Evolutionary conservation across 2,113 vertebrate genomes (phyloP).

Genomic region (Physeter macrocephalus): DNA sequence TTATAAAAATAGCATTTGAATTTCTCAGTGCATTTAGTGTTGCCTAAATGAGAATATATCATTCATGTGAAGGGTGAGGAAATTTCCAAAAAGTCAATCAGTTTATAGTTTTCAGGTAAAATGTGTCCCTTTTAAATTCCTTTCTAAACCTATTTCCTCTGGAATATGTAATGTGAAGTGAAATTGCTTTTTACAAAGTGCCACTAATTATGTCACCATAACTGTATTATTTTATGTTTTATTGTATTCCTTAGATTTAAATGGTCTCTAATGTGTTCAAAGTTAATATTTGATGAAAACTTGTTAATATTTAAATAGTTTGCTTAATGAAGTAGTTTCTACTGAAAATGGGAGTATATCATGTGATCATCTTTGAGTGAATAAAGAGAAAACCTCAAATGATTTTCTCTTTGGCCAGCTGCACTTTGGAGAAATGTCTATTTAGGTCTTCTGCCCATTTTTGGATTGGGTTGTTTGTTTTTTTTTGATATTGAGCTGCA

Average conservation of each 20-base stretch:
- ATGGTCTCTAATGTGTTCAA: slow-evolving; percentile 15
- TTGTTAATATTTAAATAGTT: slow-evolving; percentile 40
- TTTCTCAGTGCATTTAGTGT: neutral
- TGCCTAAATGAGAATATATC: neutral
- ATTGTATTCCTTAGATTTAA: neutral
- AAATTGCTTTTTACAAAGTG: slow-evolving; percentile 26
- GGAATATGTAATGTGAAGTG: neutral
- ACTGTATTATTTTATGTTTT: slow-evolving; percentile 18
- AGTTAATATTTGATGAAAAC: slow-evolving; percentile 59
- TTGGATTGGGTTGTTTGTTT: neutral
- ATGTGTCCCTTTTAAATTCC: neutral
- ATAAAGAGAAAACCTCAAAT: neutral
- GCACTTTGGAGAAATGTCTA: neutral
- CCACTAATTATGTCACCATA: neutral
- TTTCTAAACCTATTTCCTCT: neutral
- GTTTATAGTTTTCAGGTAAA: neutral
- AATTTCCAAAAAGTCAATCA: neutral
- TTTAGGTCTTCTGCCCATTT: too few species aligned
- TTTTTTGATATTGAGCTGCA: too few species aligned
- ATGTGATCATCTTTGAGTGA: neutral
- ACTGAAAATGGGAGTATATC: neutral
- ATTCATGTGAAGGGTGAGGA: neutral
- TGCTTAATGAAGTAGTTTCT: neutral
- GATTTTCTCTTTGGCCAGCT: neutral
- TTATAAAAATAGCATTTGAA: neutral